phyloP scores from a whole-genome alignment of 37 sponge, comb jelly and placozoan species.

The Lycopodina hypogea region DNA sequence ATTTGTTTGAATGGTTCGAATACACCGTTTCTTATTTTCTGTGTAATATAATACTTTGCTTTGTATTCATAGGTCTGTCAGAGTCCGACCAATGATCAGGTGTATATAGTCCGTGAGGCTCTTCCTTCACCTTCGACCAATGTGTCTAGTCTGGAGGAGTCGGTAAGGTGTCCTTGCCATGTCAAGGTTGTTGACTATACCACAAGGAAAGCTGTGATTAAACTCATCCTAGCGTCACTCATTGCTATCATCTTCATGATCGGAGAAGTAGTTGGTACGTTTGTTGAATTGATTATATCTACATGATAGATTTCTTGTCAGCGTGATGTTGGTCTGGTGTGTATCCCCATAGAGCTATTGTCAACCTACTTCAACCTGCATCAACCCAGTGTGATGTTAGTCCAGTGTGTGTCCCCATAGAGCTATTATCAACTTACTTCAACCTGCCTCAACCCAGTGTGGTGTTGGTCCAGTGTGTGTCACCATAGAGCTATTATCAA shows the following conservation, averaged over 20 bases:
- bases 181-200: constrained; percentile 14
- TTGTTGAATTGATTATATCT: background rate
- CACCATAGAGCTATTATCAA: too few species aligned
- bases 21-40: too few species aligned
- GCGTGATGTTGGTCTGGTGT: too few species aligned
- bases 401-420: too few species aligned
- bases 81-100: constrained; percentile 10
- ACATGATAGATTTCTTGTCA: background rate
- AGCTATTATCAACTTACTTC: too few species aligned
- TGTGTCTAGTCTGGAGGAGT: background rate
- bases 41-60: too few species aligned
- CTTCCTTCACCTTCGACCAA: background rate
- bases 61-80: constrained; percentile 8
- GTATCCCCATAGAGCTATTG: too few species aligned
- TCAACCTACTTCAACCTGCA: too few species aligned
- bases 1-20: too few species aligned
- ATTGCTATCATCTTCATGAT: constrained; percentile 87
- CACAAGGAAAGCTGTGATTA: constrained; percentile 71
- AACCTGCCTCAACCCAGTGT: too few species aligned
- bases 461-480: too few species aligned
- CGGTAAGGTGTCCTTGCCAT: constrained; percentile 55
- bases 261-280: constrained; percentile 89
- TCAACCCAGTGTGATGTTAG: too few species aligned
- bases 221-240: constrained; percentile 74
- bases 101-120: background rate